phyloP scores from a whole-genome alignment of 2,797 vertebrate species.

The Helarctos malayanus region DNA sequence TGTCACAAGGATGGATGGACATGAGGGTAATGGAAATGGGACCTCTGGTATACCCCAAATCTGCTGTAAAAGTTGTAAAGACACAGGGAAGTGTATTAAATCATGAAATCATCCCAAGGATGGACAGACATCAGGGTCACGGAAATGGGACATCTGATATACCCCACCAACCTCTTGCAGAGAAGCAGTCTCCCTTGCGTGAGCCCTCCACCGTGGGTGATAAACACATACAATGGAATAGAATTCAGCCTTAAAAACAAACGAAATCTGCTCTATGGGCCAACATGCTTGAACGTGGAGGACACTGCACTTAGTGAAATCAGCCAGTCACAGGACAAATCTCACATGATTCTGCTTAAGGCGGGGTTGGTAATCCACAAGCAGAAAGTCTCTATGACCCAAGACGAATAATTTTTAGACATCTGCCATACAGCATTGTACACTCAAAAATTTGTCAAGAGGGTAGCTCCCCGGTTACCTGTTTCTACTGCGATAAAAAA shows the following conservation, averaged over 20 bases:
- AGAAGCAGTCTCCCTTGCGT: background rate
- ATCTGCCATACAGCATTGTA: rapidly evolving
- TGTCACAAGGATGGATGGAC: background rate
- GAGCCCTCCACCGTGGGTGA: no score
- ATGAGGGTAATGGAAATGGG: no score
- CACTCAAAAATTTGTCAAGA: no score
- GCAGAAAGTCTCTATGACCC: background rate
- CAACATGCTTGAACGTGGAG: background rate
- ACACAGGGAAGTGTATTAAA: no score
- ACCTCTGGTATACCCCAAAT: background rate
- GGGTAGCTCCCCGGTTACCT: no score
- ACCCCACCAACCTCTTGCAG: background rate
- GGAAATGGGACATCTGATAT: background rate
- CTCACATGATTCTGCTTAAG: rapidly evolving
- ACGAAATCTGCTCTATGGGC: rapidly evolving
- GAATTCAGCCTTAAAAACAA: background rate
- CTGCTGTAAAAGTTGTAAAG: background rate
- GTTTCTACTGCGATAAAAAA: no score
- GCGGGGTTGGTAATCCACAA: no score
- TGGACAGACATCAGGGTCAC: rapidly evolving
- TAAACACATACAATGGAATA: rapidly evolving
- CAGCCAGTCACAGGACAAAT: no score
- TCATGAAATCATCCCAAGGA: background rate
- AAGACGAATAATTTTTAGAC: no score
- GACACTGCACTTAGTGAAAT: no score